Evolutionary conservation across 1,140 invertebrate genomes (phyloP), one percentile per base, ranked within the genome.

Genomic region (Aphelinus atriplicis): DNA sequence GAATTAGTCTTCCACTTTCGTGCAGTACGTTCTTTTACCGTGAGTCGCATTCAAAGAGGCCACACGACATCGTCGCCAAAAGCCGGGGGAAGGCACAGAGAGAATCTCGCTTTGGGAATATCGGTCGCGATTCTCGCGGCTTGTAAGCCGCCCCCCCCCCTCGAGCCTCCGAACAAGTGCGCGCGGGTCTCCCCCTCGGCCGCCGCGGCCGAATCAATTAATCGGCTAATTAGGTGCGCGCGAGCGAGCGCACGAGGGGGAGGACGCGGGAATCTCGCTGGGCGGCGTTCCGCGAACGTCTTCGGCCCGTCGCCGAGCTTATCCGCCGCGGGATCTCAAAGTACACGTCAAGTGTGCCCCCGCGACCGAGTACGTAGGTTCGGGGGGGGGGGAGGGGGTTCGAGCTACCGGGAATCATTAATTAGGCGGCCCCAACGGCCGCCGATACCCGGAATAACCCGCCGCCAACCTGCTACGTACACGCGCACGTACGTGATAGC

Each of bases 371-470:
- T 71, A 64, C 74, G 67, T 78, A 79, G 73, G 75, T 72, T 56
- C 10, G 45, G 45, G 42, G 7, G 7, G 48, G 47, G 68, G 77
- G 78, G 78, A 78, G 76, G 75, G 43, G 47, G 45, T 45, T 58
- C 60, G 56, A 46, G 62, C 6, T 10, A 84, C 82, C 78, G 80
- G 86, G 86, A 86, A 85, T 86, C 86, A 84, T 87, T 87, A 87
- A 87, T 87, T 86, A 87, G 85, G 84, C 84, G 26, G 26, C 26
- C 26, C 26, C 26, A 26, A 26, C 26, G 26, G 26, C 26, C 26
- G 26, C 26, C 26, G 26, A 26, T 26, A 26, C 26, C 26, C 26
- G 26, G 26, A 26, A 26, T 26, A 26, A 26, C 26, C 26, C 26
- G 26, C 26, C 26, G 26, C 26, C 26, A 26, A 26, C 26, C 26